Evolutionary conservation across 2,888 invertebrate genomes (phyloP), one percentile per base, ranked within the genome.

Genomic region (Rotaria magnacalcarata): DNA sequence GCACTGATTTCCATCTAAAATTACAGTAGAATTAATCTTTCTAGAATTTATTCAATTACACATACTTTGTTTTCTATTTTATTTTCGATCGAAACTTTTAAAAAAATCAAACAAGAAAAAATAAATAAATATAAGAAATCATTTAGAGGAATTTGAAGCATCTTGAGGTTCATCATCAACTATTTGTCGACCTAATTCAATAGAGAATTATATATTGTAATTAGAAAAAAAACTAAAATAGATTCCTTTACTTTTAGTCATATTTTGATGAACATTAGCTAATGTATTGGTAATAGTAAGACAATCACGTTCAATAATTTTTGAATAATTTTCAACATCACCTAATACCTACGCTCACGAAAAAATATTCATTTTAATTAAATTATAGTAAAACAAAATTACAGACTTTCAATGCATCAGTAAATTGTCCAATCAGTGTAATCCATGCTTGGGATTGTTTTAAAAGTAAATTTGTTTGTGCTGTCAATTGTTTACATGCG

Each of bases 391-490:
- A 16, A 67, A 52, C 11, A 47, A 47, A 0, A 60, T 34, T 34
- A 67, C 27, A 7, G 16, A 80, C 80, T 80, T 80, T 80, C 24
- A 80, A 14, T 11, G 80, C 80, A n/a, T 43, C 47, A 11, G 80
- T 80, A 47, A 80, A 80, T n/a, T 80, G 80, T 14, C 47, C 80
- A 4, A 80, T 43, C 2, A 80, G n/a, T n/a, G 43, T 43, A 11
- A 47, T 47, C 80, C 80, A 80, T n/a, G 47, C 24, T 47, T 80
- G 80, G 14, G 80, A 80, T 47, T 80, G 80, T 80, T 80, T 80
- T 24, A 47, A 11, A 47, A 80, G 80, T 43, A 80, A 2, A 47
- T 2, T 47, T 47, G 80, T 16, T 47, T 80, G 80, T 47, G 43
- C 7, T 4, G 80, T 80, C 14, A 80, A 10, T 47, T 80, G 80